These are phyloP conservation scores for Girardia tigrina DNA, from an alignment of 2,888 invertebrate species.

Conservation along the genomic window DNA sequence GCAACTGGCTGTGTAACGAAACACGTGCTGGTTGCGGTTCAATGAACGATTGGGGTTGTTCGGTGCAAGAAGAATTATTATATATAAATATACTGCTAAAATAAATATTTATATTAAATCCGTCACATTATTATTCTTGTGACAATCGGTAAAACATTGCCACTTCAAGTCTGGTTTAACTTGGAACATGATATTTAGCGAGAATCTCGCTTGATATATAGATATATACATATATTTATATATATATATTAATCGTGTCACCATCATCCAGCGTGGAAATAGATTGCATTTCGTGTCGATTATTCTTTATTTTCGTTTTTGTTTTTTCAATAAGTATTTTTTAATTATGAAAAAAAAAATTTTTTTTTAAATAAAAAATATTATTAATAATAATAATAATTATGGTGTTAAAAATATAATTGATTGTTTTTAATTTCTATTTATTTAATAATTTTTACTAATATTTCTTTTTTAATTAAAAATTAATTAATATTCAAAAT, in stretches of 20 bases:
- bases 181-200: constrained; percentile 12
- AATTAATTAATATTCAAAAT: no score
- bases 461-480: no score
- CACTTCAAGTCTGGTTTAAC: constrained; percentile 14
- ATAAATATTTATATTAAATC: constrained; percentile 8
- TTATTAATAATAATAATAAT: background rate
- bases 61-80: constrained; percentile 14
- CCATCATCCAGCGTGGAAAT: background rate
- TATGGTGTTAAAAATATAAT: background rate
- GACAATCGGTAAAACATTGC: constrained; percentile 2
- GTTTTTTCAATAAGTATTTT: background rate
- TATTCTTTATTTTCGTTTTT: background rate
- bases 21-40: constrained; percentile 18
- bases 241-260: no score
- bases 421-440: background rate
- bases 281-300: background rate
- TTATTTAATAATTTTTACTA: no score
- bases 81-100: background rate
- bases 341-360: background rate
- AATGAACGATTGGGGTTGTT: constrained; percentile 16
- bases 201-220: background rate
- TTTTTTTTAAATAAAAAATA: background rate
- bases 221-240: no score
- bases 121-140: constrained; percentile 12
- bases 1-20: background rate